Base-by-base conservation (phyloP, 1,140 invertebrate species). In the Hyles euphorbiae region DNA sequence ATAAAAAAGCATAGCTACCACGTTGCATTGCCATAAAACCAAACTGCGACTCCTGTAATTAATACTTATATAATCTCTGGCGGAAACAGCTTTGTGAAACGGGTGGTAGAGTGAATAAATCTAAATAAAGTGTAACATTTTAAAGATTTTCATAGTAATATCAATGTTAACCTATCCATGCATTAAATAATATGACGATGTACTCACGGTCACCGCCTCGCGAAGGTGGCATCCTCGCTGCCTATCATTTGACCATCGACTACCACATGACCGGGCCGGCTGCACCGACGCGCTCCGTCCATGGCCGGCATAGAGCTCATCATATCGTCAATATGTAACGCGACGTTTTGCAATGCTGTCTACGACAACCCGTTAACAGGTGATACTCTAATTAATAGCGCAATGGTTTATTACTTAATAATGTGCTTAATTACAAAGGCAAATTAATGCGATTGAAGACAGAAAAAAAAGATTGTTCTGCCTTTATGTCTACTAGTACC, bases 241-340 rank as follows among this genome's bases (percentile, higher is more conserved):
- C 36, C 5, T 40, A 32, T 33, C 56, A 71, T 61, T 71, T 56
- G 54, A 58, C 51, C 61, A 55, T 40, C 65, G 53, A 60, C 65
- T 63, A 61, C 58, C 56, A 47, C 53, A 63, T 61, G 57, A 47
- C 46, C 46, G 10, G 10, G 46, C 46, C 5, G 46, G n/a, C 10
- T 34, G 32, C 50, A 50, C 11, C 48, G 9, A 44, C 12, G 33
- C 45, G 12, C 32, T 5, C 44, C 53, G 8, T 34, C 65, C 43
- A 87, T 84, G 80, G 68, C 78, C 34, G 86, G 85, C 5, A 47
- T 87, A 58, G 78, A 88, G 36, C 70, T 88, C 46, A 82, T 89
- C 47, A 71, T 83, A 46, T 83, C 86, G 5, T 67, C 78, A 11
- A 71, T 89, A 52, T 89, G 87, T 69, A 88, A 88, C 57, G 77